Evolutionary conservation across 2,888 invertebrate species (phyloP).

Genomic region (Smittia aterrima): DNA sequence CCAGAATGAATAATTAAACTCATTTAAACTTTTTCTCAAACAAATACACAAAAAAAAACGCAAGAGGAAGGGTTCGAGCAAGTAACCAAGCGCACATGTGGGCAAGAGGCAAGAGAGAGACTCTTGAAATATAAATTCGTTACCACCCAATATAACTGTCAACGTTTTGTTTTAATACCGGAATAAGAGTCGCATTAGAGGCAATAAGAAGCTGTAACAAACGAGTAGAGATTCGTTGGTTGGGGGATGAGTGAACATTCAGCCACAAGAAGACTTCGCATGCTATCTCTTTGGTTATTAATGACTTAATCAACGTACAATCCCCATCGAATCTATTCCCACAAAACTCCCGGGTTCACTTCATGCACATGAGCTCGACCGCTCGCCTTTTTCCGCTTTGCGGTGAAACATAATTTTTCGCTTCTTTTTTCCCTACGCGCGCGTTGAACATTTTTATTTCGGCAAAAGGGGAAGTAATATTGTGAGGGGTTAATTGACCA

Average conservation of each 20-base stretch:
- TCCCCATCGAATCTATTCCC: too few species aligned
- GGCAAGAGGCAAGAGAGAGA: neutral
- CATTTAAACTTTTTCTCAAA: neutral
- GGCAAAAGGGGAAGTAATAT: neutral
- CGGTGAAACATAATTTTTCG: neutral
- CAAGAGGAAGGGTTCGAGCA: neutral
- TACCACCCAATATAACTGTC: slow-evolving; percentile 6
- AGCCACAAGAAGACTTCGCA: too few species aligned
- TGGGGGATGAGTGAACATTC: too few species aligned
- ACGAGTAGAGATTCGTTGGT: neutral
- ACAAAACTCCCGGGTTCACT: too few species aligned
- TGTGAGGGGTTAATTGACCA: slow-evolving; percentile 5
- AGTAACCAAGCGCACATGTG: neutral
- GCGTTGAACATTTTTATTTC: too few species aligned
- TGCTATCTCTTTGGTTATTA: too few species aligned
- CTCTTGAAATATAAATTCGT: slow-evolving; percentile 3
- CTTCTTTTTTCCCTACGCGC: neutral
- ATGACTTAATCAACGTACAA: too few species aligned
- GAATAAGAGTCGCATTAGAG: neutral
- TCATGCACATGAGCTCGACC: too few species aligned
- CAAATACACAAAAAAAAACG: neutral
- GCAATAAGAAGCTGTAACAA: neutral
- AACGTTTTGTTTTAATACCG: neutral
- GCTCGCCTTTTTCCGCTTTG: neutral
- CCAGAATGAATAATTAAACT: neutral